Conservation (phyloP, 2,797 vertebrate species). For the Neomorphus geoffroyi region DNA sequence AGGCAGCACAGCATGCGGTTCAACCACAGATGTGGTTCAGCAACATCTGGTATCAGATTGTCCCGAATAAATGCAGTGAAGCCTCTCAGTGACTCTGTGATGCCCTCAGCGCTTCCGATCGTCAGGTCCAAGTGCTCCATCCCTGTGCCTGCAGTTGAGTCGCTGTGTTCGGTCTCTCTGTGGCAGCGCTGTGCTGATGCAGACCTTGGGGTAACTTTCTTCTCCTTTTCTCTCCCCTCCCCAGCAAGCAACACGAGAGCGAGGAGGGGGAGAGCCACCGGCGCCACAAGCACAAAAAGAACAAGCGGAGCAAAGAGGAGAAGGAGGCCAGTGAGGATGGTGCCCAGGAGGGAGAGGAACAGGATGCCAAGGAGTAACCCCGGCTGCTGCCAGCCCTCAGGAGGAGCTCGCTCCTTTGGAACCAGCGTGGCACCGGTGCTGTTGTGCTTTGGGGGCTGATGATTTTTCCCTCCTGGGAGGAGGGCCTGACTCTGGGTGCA, state of each 20-base stretch:
- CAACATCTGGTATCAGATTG: rapidly evolving
- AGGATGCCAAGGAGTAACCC: constrained; percentile 68
- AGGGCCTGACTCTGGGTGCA: neutral
- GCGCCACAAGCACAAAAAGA: constrained; percentile 82
- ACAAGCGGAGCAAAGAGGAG: constrained; percentile 78
- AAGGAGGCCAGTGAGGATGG: constrained; percentile 71
- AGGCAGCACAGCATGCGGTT: rapidly evolving
- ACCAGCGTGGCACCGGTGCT: neutral
- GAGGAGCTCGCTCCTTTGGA: neutral
- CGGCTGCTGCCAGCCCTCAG: neutral
- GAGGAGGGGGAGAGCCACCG: constrained; percentile 78
- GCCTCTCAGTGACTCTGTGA: rapidly evolving
- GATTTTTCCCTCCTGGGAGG: neutral
- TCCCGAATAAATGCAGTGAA: neutral
- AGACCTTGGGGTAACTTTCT: neutral
- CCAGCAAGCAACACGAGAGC: constrained; percentile 76
- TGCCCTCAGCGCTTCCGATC: rapidly evolving
- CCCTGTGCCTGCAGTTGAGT: rapidly evolving
- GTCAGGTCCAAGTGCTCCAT: neutral
- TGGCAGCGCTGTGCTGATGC: neutral
- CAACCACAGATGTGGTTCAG: no score
- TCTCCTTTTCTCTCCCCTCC: neutral
- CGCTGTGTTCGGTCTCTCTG: rapidly evolving
- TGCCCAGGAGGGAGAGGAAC: constrained; percentile 58
- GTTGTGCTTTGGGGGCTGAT: neutral